These are phyloP conservation scores for Halocynthia roretzi DNA, from an alignment of 23 tunicate genomes.

Conservation along the genomic window DNA sequence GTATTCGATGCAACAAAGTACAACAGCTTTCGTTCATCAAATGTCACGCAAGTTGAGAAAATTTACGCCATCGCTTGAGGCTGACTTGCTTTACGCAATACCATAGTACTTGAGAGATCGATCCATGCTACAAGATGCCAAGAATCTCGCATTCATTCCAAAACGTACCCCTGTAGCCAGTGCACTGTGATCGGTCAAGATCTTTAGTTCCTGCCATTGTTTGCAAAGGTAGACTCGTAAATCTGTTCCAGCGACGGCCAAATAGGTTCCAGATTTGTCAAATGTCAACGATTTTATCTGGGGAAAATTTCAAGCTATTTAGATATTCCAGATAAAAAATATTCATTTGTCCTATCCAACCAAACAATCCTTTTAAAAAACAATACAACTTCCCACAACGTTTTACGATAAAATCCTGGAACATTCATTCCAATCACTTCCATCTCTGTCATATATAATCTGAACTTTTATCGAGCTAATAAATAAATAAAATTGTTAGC, in stretches of 20 bases:
- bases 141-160: conserved; percentile 66
- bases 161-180: conserved; percentile 69
- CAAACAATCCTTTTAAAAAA: no score
- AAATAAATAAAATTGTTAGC: not conserved
- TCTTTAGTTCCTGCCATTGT: conserved; percentile 85
- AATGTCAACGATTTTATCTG: conserved; percentile 73
- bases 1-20: no score
- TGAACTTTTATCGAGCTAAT: not conserved
- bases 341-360: no score
- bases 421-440: no score
- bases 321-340: no score
- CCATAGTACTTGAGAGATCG: conserved; percentile 68
- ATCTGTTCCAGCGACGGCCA: conserved; percentile 94
- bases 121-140: conserved; percentile 81
- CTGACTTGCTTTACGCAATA: conserved; percentile 28
- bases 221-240: conserved; percentile 80
- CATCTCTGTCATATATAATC: no score
- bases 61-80: no score
- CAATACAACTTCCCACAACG: no score
- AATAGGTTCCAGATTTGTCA: conserved; percentile 90
- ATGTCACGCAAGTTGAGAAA: no score
- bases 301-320: not conserved
- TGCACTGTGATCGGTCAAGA: conserved; percentile 56
- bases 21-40: no score
- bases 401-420: no score